A percentile compares a stretch with the other conserved stretches of the same genome.
Conservation (phyloP, 2,888 invertebrate genomes). For the Hirtodrosophila duncani region DNA sequence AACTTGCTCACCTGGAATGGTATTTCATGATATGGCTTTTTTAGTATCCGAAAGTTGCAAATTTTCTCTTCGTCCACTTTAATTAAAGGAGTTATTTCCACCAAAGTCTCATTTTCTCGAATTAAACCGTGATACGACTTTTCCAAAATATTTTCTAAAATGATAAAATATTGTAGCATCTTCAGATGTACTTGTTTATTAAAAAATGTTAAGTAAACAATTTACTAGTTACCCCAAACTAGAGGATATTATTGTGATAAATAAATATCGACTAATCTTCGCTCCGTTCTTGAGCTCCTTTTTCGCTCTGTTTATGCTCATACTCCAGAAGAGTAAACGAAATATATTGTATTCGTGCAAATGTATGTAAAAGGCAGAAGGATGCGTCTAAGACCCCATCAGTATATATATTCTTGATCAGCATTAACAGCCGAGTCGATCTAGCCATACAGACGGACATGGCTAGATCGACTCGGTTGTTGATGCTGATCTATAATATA, state of each 20-base stretch:
- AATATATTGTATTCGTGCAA: too few relatives aligned
- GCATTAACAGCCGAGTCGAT: too few relatives aligned
- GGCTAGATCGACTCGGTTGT: too few relatives aligned
- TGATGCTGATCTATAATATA: too few relatives aligned
- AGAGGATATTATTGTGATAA: slow-evolving; percentile 74
- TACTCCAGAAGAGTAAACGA: too few relatives aligned
- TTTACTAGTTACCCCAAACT: slow-evolving; percentile 65
- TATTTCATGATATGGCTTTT: slow-evolving; percentile 94
- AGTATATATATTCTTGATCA: too few relatives aligned
- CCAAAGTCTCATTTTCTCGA: slow-evolving; percentile 93
- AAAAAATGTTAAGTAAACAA: background rate
- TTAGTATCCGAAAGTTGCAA: slow-evolving; percentile 93
- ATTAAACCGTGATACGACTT: slow-evolving; percentile 95
- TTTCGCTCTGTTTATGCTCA: too few relatives aligned
- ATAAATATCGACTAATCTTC: too few relatives aligned
- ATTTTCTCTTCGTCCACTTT: slow-evolving; percentile 89
- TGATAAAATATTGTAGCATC: slow-evolving; percentile 2
- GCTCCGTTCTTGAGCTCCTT: too few relatives aligned
- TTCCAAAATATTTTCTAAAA: slow-evolving; percentile 81
- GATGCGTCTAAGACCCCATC: too few relatives aligned
- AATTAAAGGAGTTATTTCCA: slow-evolving; percentile 95
- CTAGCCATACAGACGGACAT: too few relatives aligned
- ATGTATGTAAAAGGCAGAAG: too few relatives aligned
- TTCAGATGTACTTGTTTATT: background rate
- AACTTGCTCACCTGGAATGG: slow-evolving; percentile 87